Base-by-base conservation (phyloP, 2,113 vertebrate species). In the Perccottus glenii region DNA sequence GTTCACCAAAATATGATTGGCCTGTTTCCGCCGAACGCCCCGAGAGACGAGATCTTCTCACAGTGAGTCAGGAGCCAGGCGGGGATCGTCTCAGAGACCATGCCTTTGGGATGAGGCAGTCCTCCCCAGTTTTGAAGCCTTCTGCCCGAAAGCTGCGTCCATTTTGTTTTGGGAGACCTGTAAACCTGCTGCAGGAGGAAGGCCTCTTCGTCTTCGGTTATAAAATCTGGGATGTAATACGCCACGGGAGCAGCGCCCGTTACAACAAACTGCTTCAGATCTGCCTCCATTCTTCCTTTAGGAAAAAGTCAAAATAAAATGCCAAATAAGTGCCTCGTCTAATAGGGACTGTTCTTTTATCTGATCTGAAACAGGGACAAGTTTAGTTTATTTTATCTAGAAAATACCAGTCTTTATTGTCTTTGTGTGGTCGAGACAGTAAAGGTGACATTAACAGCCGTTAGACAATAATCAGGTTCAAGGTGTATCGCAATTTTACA, bases 121-220 rank as follows among this genome's bases (percentile, higher is more conserved):
- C 96, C 96, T 62, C 96, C 96, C 95, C 95, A 97, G 78, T 97
- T 96, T 84, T 97, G 95, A 8, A 97, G 90, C 74, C 93, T 89
- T 64, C 95, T 87, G 46, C 94, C 93, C 0, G 93, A 95, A 7
- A 97, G 88, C 78, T 96, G 95, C 1, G 94, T 97, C 95, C 95
- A 96, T 70, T 96, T 96, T 15, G 94, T 93, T 67, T 93, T 96
- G n/a, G 95, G 95, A 27, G 94, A 93, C 68, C 89, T 93, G 53
- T 94, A 95, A 49, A 96, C 93, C 88, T 95, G 94, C 65, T 93
- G 92, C 11, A 94, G 84, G 15, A 97, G 92, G 67, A 90, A 89
- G 4, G 90, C 75, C 81, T 96, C 95, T 61, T 97, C 95, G 0
- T 85, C 83, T 43, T 93, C 91, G 0, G 92, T 90, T 88, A 97